A percentile compares a stretch with the other conserved stretches of the same genome.
Conservation (phyloP, 2,113 vertebrate species). For the Saguinus midas region DNA sequence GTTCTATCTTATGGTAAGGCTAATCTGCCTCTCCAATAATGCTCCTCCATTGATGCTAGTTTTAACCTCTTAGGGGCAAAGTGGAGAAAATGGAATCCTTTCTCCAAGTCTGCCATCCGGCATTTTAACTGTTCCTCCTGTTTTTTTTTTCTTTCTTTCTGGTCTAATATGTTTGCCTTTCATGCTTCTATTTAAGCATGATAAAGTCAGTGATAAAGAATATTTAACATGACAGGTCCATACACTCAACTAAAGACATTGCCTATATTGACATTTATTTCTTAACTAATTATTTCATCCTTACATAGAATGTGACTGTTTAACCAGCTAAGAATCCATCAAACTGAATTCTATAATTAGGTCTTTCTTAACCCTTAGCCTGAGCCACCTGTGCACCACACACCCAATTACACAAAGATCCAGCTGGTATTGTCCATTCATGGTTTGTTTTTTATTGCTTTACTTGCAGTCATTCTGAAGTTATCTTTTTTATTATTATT, state of each 20-base stretch:
- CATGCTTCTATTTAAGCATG: not conserved
- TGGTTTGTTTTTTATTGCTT: not conserved
- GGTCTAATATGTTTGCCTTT: not conserved
- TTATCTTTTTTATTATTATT: too few relatives aligned
- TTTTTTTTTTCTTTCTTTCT: not conserved
- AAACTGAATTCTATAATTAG: not conserved
- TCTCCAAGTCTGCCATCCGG: not conserved
- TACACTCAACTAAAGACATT: not conserved
- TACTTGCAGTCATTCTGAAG: not conserved
- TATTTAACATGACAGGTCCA: not conserved
- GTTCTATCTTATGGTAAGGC: not conserved
- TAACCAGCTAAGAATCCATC: not conserved
- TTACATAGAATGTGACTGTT: not conserved
- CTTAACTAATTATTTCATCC: conserved; percentile 10
- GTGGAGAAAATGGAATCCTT: not conserved
- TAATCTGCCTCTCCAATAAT: not conserved
- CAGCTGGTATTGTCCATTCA: not conserved
- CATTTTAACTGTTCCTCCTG: not conserved
- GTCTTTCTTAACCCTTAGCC: not conserved
- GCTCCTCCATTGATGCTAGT: not conserved
- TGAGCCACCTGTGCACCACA: not conserved
- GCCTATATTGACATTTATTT: not conserved
- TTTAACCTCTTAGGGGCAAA: not conserved
- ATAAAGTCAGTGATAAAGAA: not conserved
- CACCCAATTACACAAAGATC: not conserved